These are phyloP conservation scores for Oryzias woworae DNA, from an alignment of 2,113 vertebrate genomes.

Conservation along the genomic window DNA sequence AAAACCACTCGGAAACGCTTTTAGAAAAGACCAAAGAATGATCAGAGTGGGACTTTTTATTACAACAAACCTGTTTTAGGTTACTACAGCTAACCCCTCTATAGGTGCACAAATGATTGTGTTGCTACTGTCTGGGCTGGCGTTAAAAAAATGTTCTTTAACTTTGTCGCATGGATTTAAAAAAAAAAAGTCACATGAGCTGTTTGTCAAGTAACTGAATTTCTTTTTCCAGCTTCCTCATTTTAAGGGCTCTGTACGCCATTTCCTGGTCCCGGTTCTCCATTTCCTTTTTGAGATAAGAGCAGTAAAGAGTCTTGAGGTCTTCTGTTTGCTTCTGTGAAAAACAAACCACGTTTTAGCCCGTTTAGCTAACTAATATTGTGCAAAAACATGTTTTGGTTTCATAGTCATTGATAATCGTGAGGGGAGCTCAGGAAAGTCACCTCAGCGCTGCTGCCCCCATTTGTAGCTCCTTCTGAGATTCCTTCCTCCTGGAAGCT, in stretches of 20 bases:
- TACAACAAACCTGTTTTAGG: too few species aligned
- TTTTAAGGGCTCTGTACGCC: slow-evolving; percentile 67
- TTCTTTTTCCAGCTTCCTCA: slow-evolving; percentile 70
- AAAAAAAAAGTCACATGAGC: slow-evolving; percentile 31
- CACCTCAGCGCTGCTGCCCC: slow-evolving; percentile 36
- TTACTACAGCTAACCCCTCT: too few species aligned
- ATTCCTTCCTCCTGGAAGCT: slow-evolving; percentile 32
- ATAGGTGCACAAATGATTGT: too few species aligned
- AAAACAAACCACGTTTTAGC: not conserved
- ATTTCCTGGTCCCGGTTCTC: slow-evolving; percentile 68
- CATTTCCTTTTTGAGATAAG: slow-evolving; percentile 67
- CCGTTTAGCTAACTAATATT: not conserved
- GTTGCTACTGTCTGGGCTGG: not conserved
- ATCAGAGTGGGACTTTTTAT: too few species aligned
- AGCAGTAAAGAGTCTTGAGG: slow-evolving; percentile 52
- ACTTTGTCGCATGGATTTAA: not conserved
- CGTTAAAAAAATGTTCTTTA: not conserved
- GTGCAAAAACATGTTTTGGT: too few species aligned
- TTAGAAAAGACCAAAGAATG: too few species aligned
- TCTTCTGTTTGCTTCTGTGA: slow-evolving; percentile 50
- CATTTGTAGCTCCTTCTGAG: not conserved
- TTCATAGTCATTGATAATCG: not conserved
- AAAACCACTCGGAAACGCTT: too few species aligned
- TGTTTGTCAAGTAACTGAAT: slow-evolving; percentile 65
- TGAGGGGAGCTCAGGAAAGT: not conserved